Evolutionary conservation across 2,888 invertebrate genomes (phyloP), one percentile per base, ranked within the genome.

Genomic region (Chrysotoxum bicinctum): DNA sequence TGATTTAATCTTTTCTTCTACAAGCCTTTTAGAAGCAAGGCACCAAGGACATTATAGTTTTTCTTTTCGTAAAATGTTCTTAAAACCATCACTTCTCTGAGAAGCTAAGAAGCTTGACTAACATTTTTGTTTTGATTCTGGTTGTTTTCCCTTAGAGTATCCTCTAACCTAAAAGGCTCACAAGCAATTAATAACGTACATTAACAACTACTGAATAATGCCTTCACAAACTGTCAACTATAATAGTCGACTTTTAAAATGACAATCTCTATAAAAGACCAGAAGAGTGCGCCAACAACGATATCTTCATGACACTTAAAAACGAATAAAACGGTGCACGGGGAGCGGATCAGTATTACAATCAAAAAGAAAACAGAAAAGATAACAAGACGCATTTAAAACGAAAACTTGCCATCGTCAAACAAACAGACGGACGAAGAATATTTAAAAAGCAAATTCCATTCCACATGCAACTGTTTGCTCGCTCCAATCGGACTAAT

Each of bases 391-490:
- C 62, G 62, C 62, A 62, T 43, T 43, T 9, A 14, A 43, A 68
- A 68, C 21, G n/a, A 40, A 52, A 72, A 66, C 64, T 50, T 37
- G 56, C 56, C 74, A 62, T 62, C 12, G 26, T 35, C 52, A 60
- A 54, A 54, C 52, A 54, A 58, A 37, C 23, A 50, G 23, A 50
- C 6, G 19, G 6, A 56, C 9, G 48, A 10, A 21, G 30, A 23
- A 78, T 60, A 82, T 77, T 78, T 82, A 68, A 78, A 78, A 82
- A 78, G 73, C 68, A 76, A 74, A 84, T 84, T 84, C 84, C 80
- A 80, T 84, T 84, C 58, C 79, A 72, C 70, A 78, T 80, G 75
- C 70, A 70, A 74, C 68, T 74, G 60, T 58, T 50, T 40, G 26
- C 45, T 40, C 30, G 58, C 14, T 40, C n/a, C 40, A 54, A 7